phyloP scores from a whole-genome alignment of 2,113 vertebrate species.

The Acrocephalus kingi region DNA sequence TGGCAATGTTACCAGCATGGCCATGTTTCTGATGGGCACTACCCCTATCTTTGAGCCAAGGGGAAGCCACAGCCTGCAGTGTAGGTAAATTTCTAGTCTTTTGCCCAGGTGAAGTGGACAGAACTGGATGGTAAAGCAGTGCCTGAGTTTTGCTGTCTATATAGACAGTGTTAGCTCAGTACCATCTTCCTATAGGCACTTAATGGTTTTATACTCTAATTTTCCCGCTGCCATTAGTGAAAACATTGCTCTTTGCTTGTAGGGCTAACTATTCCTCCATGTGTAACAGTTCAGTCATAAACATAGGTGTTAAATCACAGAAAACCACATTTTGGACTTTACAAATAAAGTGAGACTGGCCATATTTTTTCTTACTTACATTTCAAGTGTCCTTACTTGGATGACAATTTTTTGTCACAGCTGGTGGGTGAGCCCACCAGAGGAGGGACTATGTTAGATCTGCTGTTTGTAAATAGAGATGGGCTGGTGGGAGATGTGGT shows the following conservation, averaged over 20 bases:
- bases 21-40: neutral
- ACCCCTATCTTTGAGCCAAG: neutral
- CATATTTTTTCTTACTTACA: neutral
- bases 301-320: neutral
- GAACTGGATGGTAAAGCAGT: neutral
- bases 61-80: neutral
- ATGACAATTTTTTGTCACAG: too few species aligned
- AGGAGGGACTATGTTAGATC: too few species aligned
- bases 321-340: neutral
- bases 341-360: neutral
- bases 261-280: neutral
- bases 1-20: neutral
- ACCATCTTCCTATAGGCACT: neutral
- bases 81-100: neutral
- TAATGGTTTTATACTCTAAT: neutral
- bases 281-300: neutral
- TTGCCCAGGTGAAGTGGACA: neutral
- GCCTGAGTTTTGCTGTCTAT: neutral
- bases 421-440: too few species aligned
- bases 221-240: neutral
- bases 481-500: too few species aligned
- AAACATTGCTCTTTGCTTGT: neutral
- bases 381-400: neutral
- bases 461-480: too few species aligned
- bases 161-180: neutral